Evolutionary conservation across 2,797 vertebrate genomes (phyloP), one percentile per base, ranked within the genome.

Genomic region (Falco biarmicus): DNA sequence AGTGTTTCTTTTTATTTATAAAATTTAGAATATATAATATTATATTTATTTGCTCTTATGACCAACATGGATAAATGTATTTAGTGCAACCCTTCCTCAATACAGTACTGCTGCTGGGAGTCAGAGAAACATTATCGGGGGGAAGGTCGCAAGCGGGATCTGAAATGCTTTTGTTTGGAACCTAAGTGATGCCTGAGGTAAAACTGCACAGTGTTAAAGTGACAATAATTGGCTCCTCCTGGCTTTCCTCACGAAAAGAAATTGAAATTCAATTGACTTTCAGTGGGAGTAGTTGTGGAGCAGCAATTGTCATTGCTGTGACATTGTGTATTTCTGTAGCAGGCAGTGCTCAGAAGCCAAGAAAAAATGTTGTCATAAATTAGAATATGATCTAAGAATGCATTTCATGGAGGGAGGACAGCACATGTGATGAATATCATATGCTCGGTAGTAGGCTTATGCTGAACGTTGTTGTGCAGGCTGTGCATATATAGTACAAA

Each of bases 221-320:
- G 92, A 87, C 15, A 57, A 90, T 97, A 98, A 98, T 98, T 97
- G 96, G 90, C 97, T 98, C 94, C 95, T 98, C 91, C 92, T 97
- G 97, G 89, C 93, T 97, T 97, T 97, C 51, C 14, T 61, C 74
- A 80, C 43, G 93, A 93, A 96, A 97, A 95, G 75, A 95, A 98
- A 97, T 97, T 97, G 96, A 98, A 98, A 97, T 97, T 97, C 97
- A 96, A 95, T 98, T 96, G 97, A 93, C 91, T 97, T 97, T 93
- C 93, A 88, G 24, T 92, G 94, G 69, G 91, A 97, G 89, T 95
- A 96, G 94, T 82, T 94, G 88, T 90, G 79, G 77, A 96, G 88
- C 59, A 86, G 93, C 96, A 97, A 95, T 97, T 98, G 97, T 97
- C 97, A 97, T 97, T 98, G 97, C 92, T 96, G 57, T 96, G 96